These are phyloP conservation scores for Chaetodon auriga DNA, from an alignment of 2,113 vertebrate species.

Conservation along the genomic window DNA sequence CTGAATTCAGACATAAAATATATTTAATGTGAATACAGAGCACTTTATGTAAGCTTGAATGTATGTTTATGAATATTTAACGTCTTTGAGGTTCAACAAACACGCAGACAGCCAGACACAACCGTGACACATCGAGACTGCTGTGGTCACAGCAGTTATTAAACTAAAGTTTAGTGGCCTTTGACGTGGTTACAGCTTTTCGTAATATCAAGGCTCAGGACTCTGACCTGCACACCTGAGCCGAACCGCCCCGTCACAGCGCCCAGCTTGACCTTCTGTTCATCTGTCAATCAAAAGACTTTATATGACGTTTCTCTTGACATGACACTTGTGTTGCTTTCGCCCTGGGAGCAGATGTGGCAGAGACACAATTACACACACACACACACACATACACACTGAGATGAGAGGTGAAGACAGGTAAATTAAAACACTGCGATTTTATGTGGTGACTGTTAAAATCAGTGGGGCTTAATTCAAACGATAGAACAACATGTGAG, in stretches of 20 bases:
- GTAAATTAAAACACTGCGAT: slow-evolving; percentile 33
- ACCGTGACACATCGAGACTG: slow-evolving; percentile 5
- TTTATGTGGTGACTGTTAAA: slow-evolving; percentile 13
- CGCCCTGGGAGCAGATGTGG: slow-evolving; percentile 62
- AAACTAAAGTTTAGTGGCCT: slow-evolving; percentile 47
- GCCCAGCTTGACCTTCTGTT: slow-evolving; percentile 27
- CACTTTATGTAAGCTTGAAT: not conserved
- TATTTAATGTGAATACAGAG: not conserved
- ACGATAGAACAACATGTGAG: slow-evolving; percentile 24
- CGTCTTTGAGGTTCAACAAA: not conserved
- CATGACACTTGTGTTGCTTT: slow-evolving; percentile 40
- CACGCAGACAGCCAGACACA: not conserved
- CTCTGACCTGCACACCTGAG: slow-evolving; percentile 71
- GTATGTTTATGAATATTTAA: not conserved
- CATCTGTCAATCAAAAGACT: slow-evolving; percentile 59
- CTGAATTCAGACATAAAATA: not conserved
- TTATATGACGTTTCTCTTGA: slow-evolving; percentile 39
- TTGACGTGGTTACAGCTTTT: slow-evolving; percentile 49
- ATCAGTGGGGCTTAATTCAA: slow-evolving; percentile 44
- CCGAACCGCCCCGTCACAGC: slow-evolving; percentile 32
- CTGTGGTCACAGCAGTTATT: slow-evolving; percentile 12
- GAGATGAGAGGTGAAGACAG: slow-evolving; percentile 30
- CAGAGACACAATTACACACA: slow-evolving; percentile 35
- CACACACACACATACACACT: slow-evolving; percentile 14
- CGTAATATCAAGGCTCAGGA: slow-evolving; percentile 36